Evolutionary conservation across 92 coral and sea anemone species (phyloP), one percentile per base, ranked within the genome.

Genomic region (Blastomussa wellsi): DNA sequence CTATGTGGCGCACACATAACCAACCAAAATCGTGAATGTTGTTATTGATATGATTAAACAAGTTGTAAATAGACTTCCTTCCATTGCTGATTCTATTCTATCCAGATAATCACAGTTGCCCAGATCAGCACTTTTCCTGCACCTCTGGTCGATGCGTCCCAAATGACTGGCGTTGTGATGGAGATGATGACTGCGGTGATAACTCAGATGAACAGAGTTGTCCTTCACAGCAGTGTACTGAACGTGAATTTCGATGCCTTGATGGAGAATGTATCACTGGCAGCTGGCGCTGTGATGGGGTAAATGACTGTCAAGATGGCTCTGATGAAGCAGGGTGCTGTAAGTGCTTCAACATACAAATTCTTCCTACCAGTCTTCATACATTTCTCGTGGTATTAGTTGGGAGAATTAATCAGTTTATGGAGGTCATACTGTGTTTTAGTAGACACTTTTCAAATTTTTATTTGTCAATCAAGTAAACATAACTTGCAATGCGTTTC

Each of bases 131-230:
- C 91, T 96, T 94, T 52, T 65, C 85, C 17, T 96, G 98, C 70
- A 42, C 89, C 44, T 82, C 84, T 74, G 93, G 92, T 11, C 93
- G 87, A 24, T 96, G 98, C 70, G 84, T 96, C 24, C 95, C 96
- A 3, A 82, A 72, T 74, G 82, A 81, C 19, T 96, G 90, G 82
- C 88, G 87, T 29, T 96, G 99, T 41, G 99, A 96, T 79, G 48
- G 31, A 29, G 92, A 92, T 16, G 92, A 96, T 29, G 98, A 96
- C 84, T 96, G 99, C 57, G 96, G 94, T 29, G 99, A 96, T 90
- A 88, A 84, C 38, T 92, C 99, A 4, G 99, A 96, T 64, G 99
- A 96, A 78, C 84, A 78, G 11, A 19, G 59, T 20, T 96, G 98
- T 37, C 89, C 95, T 29, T 57, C 79, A 28, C 77, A 79, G 31